phyloP scores from a whole-genome alignment of 2,113 vertebrate genomes.

The Nanger granti region DNA sequence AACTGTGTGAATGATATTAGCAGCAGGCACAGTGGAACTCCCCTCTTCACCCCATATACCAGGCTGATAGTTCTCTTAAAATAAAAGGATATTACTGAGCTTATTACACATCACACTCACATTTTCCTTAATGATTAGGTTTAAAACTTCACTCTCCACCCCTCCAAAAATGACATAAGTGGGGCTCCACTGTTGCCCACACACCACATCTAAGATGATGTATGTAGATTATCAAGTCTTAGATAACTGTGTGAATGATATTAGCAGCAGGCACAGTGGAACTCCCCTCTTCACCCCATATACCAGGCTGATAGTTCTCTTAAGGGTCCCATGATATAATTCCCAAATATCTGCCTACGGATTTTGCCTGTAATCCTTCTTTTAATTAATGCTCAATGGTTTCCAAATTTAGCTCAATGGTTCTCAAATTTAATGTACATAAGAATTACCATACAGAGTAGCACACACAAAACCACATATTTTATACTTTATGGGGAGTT shows the following conservation, averaged over 20 bases:
- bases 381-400: neutral
- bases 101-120: neutral
- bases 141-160: neutral
- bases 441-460: neutral
- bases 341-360: neutral
- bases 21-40: neutral
- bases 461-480: neutral
- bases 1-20: neutral
- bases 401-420: neutral
- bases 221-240: neutral
- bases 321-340: neutral
- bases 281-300: neutral
- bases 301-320: neutral
- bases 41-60: neutral
- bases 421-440: neutral
- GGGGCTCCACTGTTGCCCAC: neutral
- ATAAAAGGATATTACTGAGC: neutral
- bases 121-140: slow-evolving; percentile 19
- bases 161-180: neutral
- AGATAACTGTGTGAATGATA: neutral
- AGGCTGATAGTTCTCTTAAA: neutral
- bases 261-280: neutral
- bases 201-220: neutral
- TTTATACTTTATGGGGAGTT: neutral
- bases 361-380: neutral